These are phyloP conservation scores for Corythoichthys haematopterus DNA, from an alignment of 2,113 vertebrate genomes.

Conservation along the genomic window DNA sequence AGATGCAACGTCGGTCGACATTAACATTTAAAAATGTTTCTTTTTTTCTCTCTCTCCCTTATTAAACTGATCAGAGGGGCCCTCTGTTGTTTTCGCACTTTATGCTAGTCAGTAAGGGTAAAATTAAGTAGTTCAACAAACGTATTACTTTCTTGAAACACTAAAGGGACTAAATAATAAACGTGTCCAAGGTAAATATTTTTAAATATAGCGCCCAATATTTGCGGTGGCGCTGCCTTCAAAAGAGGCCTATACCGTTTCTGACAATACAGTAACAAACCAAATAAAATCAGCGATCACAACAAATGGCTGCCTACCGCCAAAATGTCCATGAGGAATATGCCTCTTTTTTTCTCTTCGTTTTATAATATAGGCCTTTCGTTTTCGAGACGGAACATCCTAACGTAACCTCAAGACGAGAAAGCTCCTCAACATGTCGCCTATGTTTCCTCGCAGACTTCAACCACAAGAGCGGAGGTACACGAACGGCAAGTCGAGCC, in stretches of 20 bases:
- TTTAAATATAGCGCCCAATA: constrained; percentile 9
- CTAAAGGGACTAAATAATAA: neutral
- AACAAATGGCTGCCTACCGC: constrained; percentile 39
- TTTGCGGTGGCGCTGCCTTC: constrained; percentile 47
- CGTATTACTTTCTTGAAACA: constrained; percentile 30
- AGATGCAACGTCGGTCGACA: constrained; percentile 80
- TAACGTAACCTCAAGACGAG: constrained; percentile 61
- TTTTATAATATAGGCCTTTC: constrained; percentile 21
- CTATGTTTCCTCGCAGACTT: constrained; percentile 46
- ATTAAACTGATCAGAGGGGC: constrained; percentile 21
- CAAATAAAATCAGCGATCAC: constrained; percentile 39
- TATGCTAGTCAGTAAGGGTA: constrained; percentile 16
- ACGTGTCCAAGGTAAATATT: neutral
- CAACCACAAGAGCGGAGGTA: constrained; percentile 49
- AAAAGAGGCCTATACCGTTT: constrained; percentile 45
- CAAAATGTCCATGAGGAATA: constrained; percentile 28
- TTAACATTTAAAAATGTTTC: constrained; percentile 73
- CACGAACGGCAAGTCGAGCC: constrained; percentile 54
- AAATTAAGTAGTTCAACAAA: constrained; percentile 5
- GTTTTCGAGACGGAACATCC: constrained; percentile 51
- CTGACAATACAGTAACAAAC: constrained; percentile 46
- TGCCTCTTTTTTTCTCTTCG: constrained; percentile 4
- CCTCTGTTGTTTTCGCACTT: constrained; percentile 19
- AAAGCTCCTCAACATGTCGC: constrained; percentile 59
- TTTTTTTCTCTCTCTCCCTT: constrained; percentile 11